These are phyloP conservation scores for Halcyon senegalensis DNA, from an alignment of 2,113 vertebrate species.

Conservation along the genomic window DNA sequence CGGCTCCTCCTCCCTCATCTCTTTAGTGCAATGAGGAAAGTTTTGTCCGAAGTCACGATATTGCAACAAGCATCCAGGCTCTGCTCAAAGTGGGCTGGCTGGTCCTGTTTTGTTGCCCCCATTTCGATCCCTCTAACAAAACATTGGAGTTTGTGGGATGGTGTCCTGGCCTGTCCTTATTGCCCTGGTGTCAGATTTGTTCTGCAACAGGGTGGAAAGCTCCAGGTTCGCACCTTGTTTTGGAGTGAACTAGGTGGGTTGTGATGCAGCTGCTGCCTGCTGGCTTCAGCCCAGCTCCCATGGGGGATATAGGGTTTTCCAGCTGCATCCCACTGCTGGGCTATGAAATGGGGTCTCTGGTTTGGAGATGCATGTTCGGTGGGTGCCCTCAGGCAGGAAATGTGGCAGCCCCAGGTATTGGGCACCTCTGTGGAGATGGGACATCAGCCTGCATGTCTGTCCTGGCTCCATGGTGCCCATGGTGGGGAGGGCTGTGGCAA, in stretches of 20 bases:
- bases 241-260: background rate
- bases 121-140: background rate
- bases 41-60: background rate
- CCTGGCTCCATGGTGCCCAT: rapidly evolving
- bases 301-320: rapidly evolving
- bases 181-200: background rate
- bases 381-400: background rate
- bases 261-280: rapidly evolving
- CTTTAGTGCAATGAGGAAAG: background rate
- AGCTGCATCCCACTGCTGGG: background rate
- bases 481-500: background rate
- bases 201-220: background rate
- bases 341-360: background rate
- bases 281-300: background rate
- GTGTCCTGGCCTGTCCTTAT: background rate
- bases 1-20: background rate
- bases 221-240: background rate
- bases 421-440: background rate
- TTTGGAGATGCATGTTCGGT: background rate
- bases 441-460: background rate
- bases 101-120: rapidly evolving
- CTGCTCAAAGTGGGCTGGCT: background rate
- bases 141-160: background rate
- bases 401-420: background rate
- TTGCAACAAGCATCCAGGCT: background rate